These are phyloP conservation scores for Neolamprologus falcicula DNA, from an alignment of 2,113 vertebrate species.

Conservation along the genomic window DNA sequence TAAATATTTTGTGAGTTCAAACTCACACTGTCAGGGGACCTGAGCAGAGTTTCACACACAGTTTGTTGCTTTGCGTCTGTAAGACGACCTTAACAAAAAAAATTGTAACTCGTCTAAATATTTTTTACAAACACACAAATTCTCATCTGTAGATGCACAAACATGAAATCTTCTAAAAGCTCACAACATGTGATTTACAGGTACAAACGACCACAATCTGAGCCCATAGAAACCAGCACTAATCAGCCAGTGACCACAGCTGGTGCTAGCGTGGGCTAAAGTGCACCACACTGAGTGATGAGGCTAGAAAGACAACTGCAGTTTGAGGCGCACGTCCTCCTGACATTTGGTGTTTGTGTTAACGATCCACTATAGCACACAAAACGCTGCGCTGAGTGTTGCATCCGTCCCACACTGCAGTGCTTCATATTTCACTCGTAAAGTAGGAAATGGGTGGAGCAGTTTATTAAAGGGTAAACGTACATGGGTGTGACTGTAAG, in stretches of 20 bases:
- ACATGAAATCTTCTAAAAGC: background rate
- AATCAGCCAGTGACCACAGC: background rate
- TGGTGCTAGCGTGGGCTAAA: background rate
- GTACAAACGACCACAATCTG: background rate
- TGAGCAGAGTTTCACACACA: background rate
- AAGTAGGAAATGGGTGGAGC: too few species aligned
- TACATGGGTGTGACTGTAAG: too few species aligned
- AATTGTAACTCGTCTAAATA: background rate
- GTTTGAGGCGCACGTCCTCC: background rate
- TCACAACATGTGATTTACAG: too few species aligned
- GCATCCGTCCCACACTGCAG: fast-evolving
- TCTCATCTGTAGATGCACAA: background rate
- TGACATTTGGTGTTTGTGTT: background rate
- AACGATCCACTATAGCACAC: fast-evolving
- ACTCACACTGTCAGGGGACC: fast-evolving
- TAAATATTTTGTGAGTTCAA: background rate
- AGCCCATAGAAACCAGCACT: background rate
- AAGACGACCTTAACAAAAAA: background rate
- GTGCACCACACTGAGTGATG: background rate
- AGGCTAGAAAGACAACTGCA: background rate
- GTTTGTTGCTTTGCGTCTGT: background rate
- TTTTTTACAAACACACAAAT: background rate
- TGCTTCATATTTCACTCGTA: too few species aligned
- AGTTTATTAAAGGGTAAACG: too few species aligned
- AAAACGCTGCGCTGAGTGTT: fast-evolving